These are phyloP conservation scores for Malacoraja senta DNA, from an alignment of 2,797 vertebrate species.

Conservation along the genomic window DNA sequence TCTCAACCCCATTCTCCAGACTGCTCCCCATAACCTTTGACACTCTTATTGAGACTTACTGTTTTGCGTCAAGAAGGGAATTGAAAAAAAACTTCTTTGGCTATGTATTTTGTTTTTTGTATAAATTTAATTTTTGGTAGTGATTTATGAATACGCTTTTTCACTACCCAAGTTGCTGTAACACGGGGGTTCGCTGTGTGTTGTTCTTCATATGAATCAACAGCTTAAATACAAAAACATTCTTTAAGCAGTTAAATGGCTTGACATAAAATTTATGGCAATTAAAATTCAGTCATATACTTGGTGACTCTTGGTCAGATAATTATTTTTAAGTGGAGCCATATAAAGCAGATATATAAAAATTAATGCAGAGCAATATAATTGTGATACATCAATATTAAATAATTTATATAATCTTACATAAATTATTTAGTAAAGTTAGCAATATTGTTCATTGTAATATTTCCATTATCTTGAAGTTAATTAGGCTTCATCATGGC, in stretches of 20 bases:
- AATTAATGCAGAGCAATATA: constrained; percentile 24
- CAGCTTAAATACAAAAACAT: not conserved
- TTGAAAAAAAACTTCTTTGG: too few species aligned
- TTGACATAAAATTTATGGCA: not conserved
- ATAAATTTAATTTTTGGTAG: too few species aligned
- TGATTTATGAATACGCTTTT: too few species aligned
- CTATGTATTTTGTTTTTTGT: too few species aligned
- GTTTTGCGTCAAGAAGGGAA: too few species aligned
- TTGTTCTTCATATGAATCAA: not conserved
- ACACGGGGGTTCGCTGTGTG: not conserved
- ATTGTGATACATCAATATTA: constrained; percentile 15
- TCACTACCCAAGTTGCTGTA: too few species aligned
- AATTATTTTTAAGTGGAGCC: not conserved
- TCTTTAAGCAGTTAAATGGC: not conserved
- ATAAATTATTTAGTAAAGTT: constrained; percentile 30
- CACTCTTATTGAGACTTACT: too few species aligned
- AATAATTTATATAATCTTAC: constrained; percentile 26
- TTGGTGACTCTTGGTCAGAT: not conserved
- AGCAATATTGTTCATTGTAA: not conserved
- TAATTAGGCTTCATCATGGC: constrained; percentile 24
- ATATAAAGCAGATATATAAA: not conserved
- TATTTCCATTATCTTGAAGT: constrained; percentile 6
- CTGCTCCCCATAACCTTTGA: too few species aligned
- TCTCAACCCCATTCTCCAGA: too few species aligned
- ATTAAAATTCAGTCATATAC: not conserved